Base-by-base conservation (phyloP, 2,797 vertebrate genomes). In the Sebastes steindachneri region DNA sequence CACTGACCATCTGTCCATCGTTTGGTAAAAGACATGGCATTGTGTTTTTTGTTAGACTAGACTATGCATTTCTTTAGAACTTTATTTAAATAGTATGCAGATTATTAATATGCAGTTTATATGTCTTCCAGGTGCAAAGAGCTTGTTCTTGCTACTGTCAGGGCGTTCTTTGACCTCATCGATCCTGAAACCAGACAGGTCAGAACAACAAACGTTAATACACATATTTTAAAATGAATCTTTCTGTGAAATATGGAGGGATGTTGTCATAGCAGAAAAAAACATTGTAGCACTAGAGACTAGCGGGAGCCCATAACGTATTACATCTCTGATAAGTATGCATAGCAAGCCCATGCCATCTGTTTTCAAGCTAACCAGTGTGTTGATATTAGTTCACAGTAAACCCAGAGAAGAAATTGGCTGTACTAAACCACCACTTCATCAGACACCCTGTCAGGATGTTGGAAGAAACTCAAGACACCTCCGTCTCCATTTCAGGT, bases 1-100 rank as follows among this genome's bases (percentile, higher is more conserved):
- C 86, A 99, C 98, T 63, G 99, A 99, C 80, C 99, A 99, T 73
- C 97, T 99, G 63, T 99, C 98, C 73, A 99, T 99, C 54, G 99
- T 99, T 68, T 99, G 99, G 99, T 99, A 96, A 95, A 94, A 89
- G 33, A 17, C 21, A 8, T 6, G 2, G 19, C 5, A 7, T 66
- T 60, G n/a, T 67, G 14, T 55, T 69, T 51, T 45, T 51, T 45
- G 3, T 3, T 7, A 17, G 41, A 45, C 41, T 45, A 51, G 9
- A 63, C 31, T 3, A 4, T 28, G 7, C 4, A 7, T 72, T 25
- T 41, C 26, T 71, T 23, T 19, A 17, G 5, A 8, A 1, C 11
- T 12, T 10, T 6, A 19, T 80, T 67, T 9, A 29, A 28, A 29
- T 23, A 10, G 17, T 23, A 15, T n/a, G 33, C 4, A 41, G 3